Conservation (phyloP, 35 echinoderm and acorn worm species). For the Ophiothrix spiculata region DNA sequence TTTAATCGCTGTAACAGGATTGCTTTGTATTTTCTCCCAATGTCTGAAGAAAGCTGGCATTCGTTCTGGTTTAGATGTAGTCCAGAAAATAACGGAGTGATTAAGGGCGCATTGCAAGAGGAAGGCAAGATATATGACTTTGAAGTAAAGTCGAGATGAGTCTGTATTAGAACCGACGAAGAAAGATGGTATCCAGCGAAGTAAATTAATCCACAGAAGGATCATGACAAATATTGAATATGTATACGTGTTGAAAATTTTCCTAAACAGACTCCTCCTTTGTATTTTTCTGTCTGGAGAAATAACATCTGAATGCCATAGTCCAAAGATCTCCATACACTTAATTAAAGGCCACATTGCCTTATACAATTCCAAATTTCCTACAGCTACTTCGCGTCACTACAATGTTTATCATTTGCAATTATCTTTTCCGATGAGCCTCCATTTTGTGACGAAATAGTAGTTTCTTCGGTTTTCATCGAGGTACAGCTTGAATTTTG, state of each 20-base stretch:
- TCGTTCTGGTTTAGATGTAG: slow-evolving; percentile 16
- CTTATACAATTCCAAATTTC: slow-evolving; percentile 63
- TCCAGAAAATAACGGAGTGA: slow-evolving; percentile 41
- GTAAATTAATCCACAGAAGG: slow-evolving; percentile 68
- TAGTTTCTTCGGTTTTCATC: no score
- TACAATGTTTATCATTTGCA: no score
- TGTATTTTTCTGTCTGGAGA: slow-evolving; percentile 44
- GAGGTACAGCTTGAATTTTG: no score
- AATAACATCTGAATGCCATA: slow-evolving; percentile 62
- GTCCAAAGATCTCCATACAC: slow-evolving; percentile 57
- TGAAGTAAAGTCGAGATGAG: slow-evolving; percentile 50
- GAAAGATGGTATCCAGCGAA: slow-evolving; percentile 67
- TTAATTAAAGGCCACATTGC: slow-evolving; percentile 54
- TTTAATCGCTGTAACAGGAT: slow-evolving; percentile 20
- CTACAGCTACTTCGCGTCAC: no score
- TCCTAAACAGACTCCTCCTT: slow-evolving; percentile 17
- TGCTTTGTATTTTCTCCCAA: slow-evolving; percentile 58
- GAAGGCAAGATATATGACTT: slow-evolving; percentile 61
- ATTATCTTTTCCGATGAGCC: no score
- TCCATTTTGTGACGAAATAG: no score
- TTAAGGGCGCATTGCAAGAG: slow-evolving; percentile 75
- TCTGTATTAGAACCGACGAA: slow-evolving; percentile 44
- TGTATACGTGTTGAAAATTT: slow-evolving; percentile 56
- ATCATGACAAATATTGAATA: slow-evolving; percentile 48
- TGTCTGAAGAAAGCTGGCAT: slow-evolving; percentile 53